Evolutionary conservation across 1,140 invertebrate species (phyloP).

Genomic region (Ceratosolen solmsi): DNA sequence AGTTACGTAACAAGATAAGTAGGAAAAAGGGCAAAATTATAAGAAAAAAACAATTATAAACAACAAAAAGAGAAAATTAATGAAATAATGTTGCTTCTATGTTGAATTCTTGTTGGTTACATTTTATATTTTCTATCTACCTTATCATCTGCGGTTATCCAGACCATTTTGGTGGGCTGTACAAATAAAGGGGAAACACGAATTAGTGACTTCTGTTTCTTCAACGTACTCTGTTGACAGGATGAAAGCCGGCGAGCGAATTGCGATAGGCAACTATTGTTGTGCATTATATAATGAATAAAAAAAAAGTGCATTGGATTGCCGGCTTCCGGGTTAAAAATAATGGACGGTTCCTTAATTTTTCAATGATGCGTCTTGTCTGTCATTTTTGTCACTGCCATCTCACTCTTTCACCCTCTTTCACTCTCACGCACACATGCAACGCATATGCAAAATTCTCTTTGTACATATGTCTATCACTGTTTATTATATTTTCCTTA

Average conservation of each 20-base stretch:
- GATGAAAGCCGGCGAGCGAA: conserved; percentile 17
- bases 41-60: conserved; percentile 20
- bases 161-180: conserved; percentile 73
- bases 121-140: conserved; percentile 56
- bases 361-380: background rate
- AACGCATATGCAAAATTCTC: no score
- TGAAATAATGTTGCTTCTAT: conserved; percentile 8
- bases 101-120: conserved; percentile 3
- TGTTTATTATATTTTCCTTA: no score
- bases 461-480: no score
- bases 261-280: background rate
- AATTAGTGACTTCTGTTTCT: conserved; percentile 62
- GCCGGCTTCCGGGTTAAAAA: conserved; percentile 16
- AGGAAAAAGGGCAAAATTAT: conserved; percentile 2
- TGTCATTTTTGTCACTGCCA: no score
- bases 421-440: no score
- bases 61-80: conserved; percentile 27
- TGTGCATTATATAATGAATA: background rate
- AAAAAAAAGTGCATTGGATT: conserved; percentile 23
- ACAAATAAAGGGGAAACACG: conserved; percentile 69
- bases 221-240: conserved; percentile 34
- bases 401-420: no score
- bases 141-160: conserved; percentile 72
- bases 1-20: conserved; percentile 41
- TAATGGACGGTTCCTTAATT: background rate